These are phyloP conservation scores for Scaptomyza hsui DNA, from an alignment of 1,140 invertebrate genomes.

Conservation along the genomic window DNA sequence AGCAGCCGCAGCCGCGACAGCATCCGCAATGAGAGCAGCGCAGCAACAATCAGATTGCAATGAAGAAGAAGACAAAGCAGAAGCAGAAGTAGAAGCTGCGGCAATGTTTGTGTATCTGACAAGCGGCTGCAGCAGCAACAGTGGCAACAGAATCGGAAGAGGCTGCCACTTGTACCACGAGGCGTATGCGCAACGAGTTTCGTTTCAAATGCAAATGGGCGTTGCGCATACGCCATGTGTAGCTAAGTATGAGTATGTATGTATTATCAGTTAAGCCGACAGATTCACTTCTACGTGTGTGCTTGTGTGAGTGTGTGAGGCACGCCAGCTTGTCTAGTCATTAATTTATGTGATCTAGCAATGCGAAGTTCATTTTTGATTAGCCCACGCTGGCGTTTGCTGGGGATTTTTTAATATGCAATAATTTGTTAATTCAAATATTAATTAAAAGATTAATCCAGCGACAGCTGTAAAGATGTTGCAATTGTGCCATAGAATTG, in stretches of 20 bases:
- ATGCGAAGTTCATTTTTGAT: constrained; percentile 78
- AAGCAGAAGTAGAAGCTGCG: constrained; percentile 18
- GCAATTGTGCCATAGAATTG: constrained; percentile 58
- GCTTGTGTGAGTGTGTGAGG: constrained; percentile 28
- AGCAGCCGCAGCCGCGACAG: constrained; percentile 46
- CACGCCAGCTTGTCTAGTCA: constrained; percentile 49
- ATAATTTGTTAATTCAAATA: constrained; percentile 78
- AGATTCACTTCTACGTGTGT: constrained; percentile 11
- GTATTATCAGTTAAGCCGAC: constrained; percentile 14
- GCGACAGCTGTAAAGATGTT: constrained; percentile 50
- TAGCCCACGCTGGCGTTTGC: constrained; percentile 56
- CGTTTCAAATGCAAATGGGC: constrained; percentile 75
- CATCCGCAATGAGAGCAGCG: constrained; percentile 70
- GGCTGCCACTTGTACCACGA: constrained; percentile 49
- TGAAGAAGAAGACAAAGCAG: constrained; percentile 7
- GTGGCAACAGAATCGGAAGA: constrained; percentile 65
- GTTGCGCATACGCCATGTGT: constrained; percentile 77
- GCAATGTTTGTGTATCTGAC: constrained; percentile 45
- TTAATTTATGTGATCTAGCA: constrained; percentile 82
- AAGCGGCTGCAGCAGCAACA: constrained; percentile 21
- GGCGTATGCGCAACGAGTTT: constrained; percentile 83
- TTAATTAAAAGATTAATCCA: constrained; percentile 78
- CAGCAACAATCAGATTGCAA: constrained; percentile 26
- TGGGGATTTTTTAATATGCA: constrained; percentile 29
- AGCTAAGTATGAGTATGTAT: constrained; percentile 8